Percentiles rank a stretch among this genome's conserved stretches.
These are phyloP conservation scores for Apteryx owenii DNA, from an alignment of 2,113 vertebrate species.

Conservation along the genomic window DNA sequence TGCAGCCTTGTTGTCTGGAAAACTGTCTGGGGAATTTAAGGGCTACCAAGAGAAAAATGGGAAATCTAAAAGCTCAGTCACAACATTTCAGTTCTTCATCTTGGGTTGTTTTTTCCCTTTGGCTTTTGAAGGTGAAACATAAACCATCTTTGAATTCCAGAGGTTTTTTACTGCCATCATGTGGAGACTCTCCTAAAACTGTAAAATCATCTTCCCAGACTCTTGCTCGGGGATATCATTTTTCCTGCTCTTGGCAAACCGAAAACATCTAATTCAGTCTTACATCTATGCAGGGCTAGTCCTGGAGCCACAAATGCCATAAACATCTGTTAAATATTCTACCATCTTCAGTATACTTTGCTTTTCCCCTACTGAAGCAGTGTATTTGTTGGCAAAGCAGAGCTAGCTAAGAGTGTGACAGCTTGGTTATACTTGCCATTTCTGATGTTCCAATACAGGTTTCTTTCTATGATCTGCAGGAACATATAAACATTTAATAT, in stretches of 20 bases:
- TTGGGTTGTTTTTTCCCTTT: constrained; percentile 12
- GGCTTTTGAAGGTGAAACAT: constrained; percentile 37
- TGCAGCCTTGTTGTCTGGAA: constrained; percentile 10
- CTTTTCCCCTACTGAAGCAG: background rate
- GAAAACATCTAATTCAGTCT: background rate
- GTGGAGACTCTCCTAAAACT: constrained; percentile 30
- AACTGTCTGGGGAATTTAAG: constrained; percentile 44
- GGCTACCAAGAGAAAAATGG: constrained; percentile 49
- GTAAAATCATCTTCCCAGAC: background rate
- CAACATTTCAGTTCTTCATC: constrained; percentile 30
- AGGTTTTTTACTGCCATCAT: constrained; percentile 72
- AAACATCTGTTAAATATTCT: constrained; percentile 35
- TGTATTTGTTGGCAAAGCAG: background rate
- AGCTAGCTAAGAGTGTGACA: background rate
- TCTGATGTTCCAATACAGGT: background rate
- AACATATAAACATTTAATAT: background rate
- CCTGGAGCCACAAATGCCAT: background rate
- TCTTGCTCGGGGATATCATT: background rate
- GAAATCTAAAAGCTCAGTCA: constrained; percentile 57
- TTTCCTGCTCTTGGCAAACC: constrained; percentile 10
- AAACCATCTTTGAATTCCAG: constrained; percentile 2
- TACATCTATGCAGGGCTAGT: background rate
- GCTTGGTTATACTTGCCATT: background rate
- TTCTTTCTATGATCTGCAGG: background rate
- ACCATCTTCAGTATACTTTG: background rate